phyloP scores from a whole-genome alignment of 2,797 vertebrate genomes.

The Crossoptilon crossoptilon region DNA sequence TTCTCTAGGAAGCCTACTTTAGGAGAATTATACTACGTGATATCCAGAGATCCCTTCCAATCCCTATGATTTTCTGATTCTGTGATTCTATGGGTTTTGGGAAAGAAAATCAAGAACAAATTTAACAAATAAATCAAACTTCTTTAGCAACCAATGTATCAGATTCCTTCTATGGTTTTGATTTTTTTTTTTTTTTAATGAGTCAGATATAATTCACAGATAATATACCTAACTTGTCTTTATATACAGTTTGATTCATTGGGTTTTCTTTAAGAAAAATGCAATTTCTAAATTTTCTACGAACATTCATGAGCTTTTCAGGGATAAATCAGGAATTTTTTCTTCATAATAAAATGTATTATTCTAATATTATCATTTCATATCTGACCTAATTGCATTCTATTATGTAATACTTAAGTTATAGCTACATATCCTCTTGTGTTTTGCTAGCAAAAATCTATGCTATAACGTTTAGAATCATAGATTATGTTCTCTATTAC shows the following conservation, averaged over 20 bases:
- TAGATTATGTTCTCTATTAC: not conserved
- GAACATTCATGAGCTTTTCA: not conserved
- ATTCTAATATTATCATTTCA: slow-evolving; percentile 41
- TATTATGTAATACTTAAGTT: not conserved
- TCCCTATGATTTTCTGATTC: too few relatives aligned
- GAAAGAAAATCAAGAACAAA: not conserved
- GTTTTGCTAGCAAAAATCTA: slow-evolving; percentile 20
- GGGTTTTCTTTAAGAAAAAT: not conserved
- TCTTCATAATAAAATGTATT: not conserved
- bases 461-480: not conserved
- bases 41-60: too few relatives aligned
- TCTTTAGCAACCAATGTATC: not conserved
- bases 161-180: not conserved
- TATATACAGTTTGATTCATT: not conserved
- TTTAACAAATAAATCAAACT: not conserved
- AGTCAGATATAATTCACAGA: slow-evolving; percentile 24
- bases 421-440: not conserved
- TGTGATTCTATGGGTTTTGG: not conserved
- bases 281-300: not conserved
- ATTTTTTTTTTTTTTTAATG: not conserved
- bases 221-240: slow-evolving; percentile 19
- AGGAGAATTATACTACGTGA: too few relatives aligned
- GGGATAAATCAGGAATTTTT: not conserved
- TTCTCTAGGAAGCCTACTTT: not conserved
- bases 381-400: slow-evolving; percentile 45